Conservation (phyloP, 2,113 vertebrate species). For the Lophius piscatorius region DNA sequence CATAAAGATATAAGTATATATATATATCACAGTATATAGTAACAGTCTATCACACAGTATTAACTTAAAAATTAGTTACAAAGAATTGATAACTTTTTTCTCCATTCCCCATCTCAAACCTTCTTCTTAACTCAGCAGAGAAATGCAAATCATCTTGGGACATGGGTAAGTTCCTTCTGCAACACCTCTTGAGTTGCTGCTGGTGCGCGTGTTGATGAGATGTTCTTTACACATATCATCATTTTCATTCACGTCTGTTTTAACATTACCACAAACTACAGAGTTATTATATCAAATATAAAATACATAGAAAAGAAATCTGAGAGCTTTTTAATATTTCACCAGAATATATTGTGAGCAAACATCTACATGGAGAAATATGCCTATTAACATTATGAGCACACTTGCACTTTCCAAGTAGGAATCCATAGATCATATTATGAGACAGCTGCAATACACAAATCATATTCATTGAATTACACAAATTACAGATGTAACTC, state of each 20-base stretch:
- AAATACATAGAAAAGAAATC: constrained; percentile 22
- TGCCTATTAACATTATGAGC: constrained; percentile 48
- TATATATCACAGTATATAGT: too few species aligned
- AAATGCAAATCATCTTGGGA: too few species aligned
- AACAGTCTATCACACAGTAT: too few species aligned
- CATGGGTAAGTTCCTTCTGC: too few species aligned
- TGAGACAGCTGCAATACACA: constrained; percentile 62
- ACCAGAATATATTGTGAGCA: constrained; percentile 44
- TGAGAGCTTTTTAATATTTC: constrained; percentile 23
- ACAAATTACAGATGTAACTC: constrained; percentile 76
- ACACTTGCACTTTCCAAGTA: constrained; percentile 42
- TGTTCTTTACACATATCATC: constrained; percentile 12
- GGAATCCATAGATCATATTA: constrained; percentile 60
- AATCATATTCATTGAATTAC: constrained; percentile 72
- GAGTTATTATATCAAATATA: constrained; percentile 23
- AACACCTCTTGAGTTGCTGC: too few species aligned
- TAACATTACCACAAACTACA: constrained; percentile 19
- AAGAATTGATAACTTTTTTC: too few species aligned
- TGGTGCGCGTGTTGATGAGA: too few species aligned
- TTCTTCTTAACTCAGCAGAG: too few species aligned
- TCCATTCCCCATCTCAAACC: too few species aligned
- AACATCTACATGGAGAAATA: constrained; percentile 48
- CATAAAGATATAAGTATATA: too few species aligned
- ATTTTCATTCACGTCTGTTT: constrained; percentile 7
- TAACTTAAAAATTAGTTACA: too few species aligned